Conservation (phyloP, 2,797 vertebrate genomes). For the Callimico goeldii region DNA sequence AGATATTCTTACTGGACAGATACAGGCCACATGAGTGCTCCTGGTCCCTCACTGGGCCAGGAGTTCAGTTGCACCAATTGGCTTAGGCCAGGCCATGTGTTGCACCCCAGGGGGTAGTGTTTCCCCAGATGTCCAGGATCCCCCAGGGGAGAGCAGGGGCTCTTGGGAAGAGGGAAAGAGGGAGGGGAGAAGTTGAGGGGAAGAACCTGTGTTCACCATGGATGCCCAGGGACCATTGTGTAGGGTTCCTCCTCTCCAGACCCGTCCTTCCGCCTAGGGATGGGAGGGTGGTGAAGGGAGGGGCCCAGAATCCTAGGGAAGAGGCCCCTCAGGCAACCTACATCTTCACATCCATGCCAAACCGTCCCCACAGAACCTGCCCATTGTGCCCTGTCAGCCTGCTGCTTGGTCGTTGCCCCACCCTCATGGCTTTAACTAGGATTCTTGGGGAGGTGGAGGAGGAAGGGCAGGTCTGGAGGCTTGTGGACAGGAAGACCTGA, state of each 20-base stretch:
- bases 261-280: neutral
- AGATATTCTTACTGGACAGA: neutral
- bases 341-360: neutral
- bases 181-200: neutral
- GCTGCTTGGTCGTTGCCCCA: neutral
- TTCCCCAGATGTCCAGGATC: neutral
- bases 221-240: neutral
- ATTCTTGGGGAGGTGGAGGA: neutral
- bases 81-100: neutral
- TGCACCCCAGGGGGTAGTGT: neutral
- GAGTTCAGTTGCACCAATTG: neutral
- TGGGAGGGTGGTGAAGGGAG: neutral
- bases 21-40: neutral
- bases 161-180: neutral
- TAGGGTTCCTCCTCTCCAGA: too few species aligned
- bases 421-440: neutral
- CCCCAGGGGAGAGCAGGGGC: neutral
- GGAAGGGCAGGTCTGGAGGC: neutral
- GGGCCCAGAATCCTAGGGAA: neutral
- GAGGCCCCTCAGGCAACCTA: neutral
- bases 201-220: neutral
- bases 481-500: neutral
- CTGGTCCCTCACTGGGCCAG: neutral
- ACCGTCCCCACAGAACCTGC: neutral
- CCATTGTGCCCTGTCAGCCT: neutral